Base-by-base conservation (phyloP, 2,797 vertebrate genomes). In the Anas capensis region DNA sequence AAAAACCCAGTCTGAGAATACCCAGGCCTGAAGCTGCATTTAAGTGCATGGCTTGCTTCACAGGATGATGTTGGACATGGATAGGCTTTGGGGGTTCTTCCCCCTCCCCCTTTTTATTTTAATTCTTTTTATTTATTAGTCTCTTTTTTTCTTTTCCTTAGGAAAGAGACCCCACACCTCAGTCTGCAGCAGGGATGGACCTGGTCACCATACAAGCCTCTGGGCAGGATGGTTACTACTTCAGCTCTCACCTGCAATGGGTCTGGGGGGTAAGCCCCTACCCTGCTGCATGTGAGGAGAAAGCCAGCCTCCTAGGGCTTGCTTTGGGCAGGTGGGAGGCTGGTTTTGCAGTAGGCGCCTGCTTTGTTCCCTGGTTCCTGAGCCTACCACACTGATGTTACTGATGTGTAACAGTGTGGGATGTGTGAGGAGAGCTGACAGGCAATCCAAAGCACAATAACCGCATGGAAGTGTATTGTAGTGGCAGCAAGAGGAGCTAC, bases 171-270 rank as follows among this genome's bases (percentile, higher is more conserved):
- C 38, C 42, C 23, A 62, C 76, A 7, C 20, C 18, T 14, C 31
- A 23, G 7, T 34, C 61, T 68, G 23, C 0, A 4, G 6, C 0
- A 3, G 15, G 2, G 1, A 0, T 64, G 9, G 31, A 27, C 21
- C 20, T 79, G 42, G 10, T 85, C 53, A 44, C 16, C 4, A 0
- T 24, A 13, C 1, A 2, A 60, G 34, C 26, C 1, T 0, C 8
- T 62, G 44, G 69, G n/a, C 46, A 34, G 8, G 1, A 1, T 27
- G 48, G 56, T 40, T 29, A 34, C 24, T 58, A 56, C 46, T 86
- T 53, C 31, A 88, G 51, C 33, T 42, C 23, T 58, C 18, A 62
- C 34, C 4, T 3, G 1, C 2, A 5, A 10, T 19, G 26, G 51
- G 46, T 9, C 26, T 29, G 3, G 12, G 11, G 3, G 10, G 16